Evolutionary conservation across 92 coral and sea anemone genomes (phyloP).

Genomic region (Palythoa grandis): DNA sequence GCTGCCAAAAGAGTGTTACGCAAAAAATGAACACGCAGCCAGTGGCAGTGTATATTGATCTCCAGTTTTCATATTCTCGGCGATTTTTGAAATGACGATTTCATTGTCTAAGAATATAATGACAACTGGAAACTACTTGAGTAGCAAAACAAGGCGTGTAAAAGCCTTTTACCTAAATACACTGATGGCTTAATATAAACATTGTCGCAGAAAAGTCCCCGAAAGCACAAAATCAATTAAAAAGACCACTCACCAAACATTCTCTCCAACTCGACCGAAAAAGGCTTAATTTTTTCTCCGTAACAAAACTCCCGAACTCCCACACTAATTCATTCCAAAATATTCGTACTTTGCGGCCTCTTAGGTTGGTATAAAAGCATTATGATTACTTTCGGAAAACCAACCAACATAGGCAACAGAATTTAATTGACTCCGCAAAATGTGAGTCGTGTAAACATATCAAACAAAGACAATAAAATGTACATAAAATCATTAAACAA

Average conservation of each 20-base stretch:
- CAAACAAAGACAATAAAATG: conserved; percentile 6
- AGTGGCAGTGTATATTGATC: background rate
- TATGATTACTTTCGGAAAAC: background rate
- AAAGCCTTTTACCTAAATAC: conserved; percentile 24
- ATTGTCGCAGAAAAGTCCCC: background rate
- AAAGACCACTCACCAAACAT: background rate
- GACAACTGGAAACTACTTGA: conserved; percentile 28
- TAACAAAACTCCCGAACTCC: background rate
- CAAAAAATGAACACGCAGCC: background rate
- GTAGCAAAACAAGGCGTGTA: conserved; percentile 25
- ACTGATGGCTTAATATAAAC: conserved; percentile 4
- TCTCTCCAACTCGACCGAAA: background rate
- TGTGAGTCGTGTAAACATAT: conserved; percentile 12
- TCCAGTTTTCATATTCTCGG: background rate
- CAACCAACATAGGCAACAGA: conserved; percentile 7
- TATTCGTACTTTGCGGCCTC: background rate
- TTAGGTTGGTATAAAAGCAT: background rate
- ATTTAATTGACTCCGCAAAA: background rate
- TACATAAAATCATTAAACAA: background rate
- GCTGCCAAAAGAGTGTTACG: background rate
- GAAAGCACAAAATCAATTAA: conserved; percentile 15
- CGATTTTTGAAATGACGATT: background rate
- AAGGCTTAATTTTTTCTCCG: background rate
- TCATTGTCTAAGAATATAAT: conserved; percentile 8
- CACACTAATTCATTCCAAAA: background rate